Base-by-base conservation (phyloP, 2,797 vertebrate species). In the Bovichtus diacanthus region DNA sequence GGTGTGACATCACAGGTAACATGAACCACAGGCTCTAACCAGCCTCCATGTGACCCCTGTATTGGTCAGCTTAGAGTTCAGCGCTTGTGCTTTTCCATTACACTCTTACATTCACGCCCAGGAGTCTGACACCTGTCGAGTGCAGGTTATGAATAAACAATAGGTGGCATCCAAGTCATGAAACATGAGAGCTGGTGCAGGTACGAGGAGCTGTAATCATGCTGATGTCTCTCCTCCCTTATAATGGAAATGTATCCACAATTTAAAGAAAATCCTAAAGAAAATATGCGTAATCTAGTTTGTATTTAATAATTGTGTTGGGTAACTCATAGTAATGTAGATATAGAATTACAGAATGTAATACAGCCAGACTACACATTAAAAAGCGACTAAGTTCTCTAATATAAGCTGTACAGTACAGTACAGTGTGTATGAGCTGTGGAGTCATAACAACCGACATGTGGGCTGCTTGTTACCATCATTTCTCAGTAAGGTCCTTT, bases 91-190 rank as follows among this genome's bases (percentile, higher is more conserved):
- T 50, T 61, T 65, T 19, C 23, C 23, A 44, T 68, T 49, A 68
- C 61, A 23, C 51, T 51, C 34, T 15, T 27, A 59, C 54, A 41
- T 7, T 2, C 5, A 74, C 1, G 25, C 21, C 36, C 59, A 74
- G 44, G 49, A 83, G 60, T 23, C 61, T 62, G 78, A 87, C 87
- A 86, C 86, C 67, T 84, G 81, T 11, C 47, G 70, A 70, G 54
- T 68, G 68, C 15, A 68, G 43, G 11, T 70, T 9, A 86, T 93
- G 63, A 89, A 94, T 92, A 84, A 93, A 84, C 81, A 70, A 94
- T 88, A 16, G 5, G 56, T 6, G 38, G 63, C 70, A 39, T 75
- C 18, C 61, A 71, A 70, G 62, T 61, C 19, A 0, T 39, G 92
- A 84, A 90, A 93, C 81, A 64, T 54, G 90, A 93, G 80, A 67